These are phyloP conservation scores for Megalops cyprinoides DNA, from an alignment of 2,797 vertebrate species.

Conservation along the genomic window DNA sequence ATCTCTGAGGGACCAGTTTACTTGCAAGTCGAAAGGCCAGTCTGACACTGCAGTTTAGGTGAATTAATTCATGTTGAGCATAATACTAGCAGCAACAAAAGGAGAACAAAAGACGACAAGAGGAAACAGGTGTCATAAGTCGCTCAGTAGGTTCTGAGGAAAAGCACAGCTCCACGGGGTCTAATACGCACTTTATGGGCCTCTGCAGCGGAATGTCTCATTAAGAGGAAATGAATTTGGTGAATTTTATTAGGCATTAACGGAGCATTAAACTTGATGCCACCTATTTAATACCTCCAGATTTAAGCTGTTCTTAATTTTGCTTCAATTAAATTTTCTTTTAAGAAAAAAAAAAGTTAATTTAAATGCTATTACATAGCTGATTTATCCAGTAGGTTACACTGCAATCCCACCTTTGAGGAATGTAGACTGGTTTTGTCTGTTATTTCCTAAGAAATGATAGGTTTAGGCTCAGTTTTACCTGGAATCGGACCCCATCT, in stretches of 20 bases:
- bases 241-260: conserved; percentile 15
- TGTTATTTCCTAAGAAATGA: not conserved
- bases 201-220: not conserved
- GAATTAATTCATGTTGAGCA: not conserved
- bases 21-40: not conserved
- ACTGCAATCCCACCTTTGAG: not conserved
- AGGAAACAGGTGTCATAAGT: not conserved
- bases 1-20: not conserved
- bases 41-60: not conserved
- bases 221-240: conserved; percentile 12
- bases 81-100: not conserved
- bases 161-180: not conserved
- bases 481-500: no score
- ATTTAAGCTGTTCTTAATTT: not conserved
- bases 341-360: not conserved
- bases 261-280: not conserved
- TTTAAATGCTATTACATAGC: conserved; percentile 11
- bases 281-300: not conserved
- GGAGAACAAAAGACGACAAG: not conserved
- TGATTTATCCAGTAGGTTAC: not conserved
- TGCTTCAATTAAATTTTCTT: conserved; percentile 2
- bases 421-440: not conserved
- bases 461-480: no score
- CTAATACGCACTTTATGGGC: conserved; percentile 9
- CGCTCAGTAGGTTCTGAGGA: not conserved